Evolutionary conservation across 2,797 vertebrate species (phyloP), one percentile per base, ranked within the genome.

Genomic region (Enteromius fasciolatus): DNA sequence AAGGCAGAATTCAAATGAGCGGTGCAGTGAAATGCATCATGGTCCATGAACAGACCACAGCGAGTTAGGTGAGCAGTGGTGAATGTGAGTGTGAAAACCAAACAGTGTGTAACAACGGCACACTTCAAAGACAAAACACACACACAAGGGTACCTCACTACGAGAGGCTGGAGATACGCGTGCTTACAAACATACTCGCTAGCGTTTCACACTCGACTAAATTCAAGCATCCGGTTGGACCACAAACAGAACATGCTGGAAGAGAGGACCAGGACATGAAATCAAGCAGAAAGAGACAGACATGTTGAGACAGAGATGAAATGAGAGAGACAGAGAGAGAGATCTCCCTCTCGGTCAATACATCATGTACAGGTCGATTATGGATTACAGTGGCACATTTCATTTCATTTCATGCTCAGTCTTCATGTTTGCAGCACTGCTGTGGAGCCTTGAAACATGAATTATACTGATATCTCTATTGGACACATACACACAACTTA

Each of bases 341-440:
- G 61, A 82, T 68, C 72, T 75, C 57, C 63, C 80, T 76, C 50
- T 59, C 83, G 86, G 91, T 92, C 89, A 87, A 92, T 90, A 87
- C 76, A 78, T 78, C 78, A 86, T 85, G 85, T 81, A 89, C 84
- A 85, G 86, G 80, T 75, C 83, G 46, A 91, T 91, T 89, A 91
- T 84, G 87, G 90, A 91, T 90, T 89, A 86, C 86, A 88, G 77
- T 87, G 83, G 80, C 78, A 87, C 83, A 87, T 89, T 83, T 90
- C 68, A 84, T 87, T 90, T 87, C 74, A 90, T 87, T 91, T 90
- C 87, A 91, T 89, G 85, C 87, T 83, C 59, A 72, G 86, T 89
- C 75, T 63, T 83, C 84, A 61, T 83, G 50, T 87, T 76, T 66
- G 64, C 46, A 64, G 69, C 68, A 82, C 79, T 59, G 80, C 80